Evolutionary conservation across 37 sponge, comb jelly and placozoan genomes (phyloP).

Genomic region (Halichondria panicea): DNA sequence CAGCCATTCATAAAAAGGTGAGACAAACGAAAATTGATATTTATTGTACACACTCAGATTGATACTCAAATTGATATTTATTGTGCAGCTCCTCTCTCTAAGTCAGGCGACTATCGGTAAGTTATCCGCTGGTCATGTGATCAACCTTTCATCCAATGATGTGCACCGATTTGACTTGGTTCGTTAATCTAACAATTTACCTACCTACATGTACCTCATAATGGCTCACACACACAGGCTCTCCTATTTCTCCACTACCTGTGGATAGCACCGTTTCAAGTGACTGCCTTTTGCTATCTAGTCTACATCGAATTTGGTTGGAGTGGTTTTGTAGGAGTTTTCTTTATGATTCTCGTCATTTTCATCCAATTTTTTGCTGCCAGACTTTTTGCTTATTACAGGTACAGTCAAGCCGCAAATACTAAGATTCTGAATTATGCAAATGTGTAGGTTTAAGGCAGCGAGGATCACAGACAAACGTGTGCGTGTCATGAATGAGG

Average conservation of each 20-base stretch:
- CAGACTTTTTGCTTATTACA: slow-evolving; percentile 25
- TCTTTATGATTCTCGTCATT: slow-evolving; percentile 30
- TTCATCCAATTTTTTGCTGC: slow-evolving; percentile 42
- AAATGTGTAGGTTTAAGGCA: slow-evolving; percentile 45
- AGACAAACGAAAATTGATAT: no score
- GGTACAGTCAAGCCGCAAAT: no score
- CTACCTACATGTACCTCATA: no score
- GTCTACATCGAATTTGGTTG: slow-evolving; percentile 64
- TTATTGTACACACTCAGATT: no score
- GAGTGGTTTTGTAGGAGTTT: slow-evolving; percentile 21
- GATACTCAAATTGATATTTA: no score
- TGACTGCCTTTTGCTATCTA: slow-evolving; percentile 44
- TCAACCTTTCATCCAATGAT: slow-evolving; percentile 81
- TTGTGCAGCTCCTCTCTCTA: slow-evolving; percentile 46
- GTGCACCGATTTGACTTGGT: slow-evolving; percentile 79
- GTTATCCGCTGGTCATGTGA: slow-evolving; percentile 61
- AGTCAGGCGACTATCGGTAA: slow-evolving; percentile 50
- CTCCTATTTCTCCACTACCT: slow-evolving; percentile 55
- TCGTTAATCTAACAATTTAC: no score
- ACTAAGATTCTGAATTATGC: not conserved
- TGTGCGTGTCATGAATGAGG: slow-evolving; percentile 79
- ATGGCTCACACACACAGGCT: slow-evolving; percentile 31
- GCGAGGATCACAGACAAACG: slow-evolving; percentile 73
- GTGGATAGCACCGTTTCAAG: slow-evolving; percentile 46
- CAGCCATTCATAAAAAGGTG: slow-evolving; percentile 71